Conservation (phyloP, 2,797 vertebrate species). For the Delichon dasypus region DNA sequence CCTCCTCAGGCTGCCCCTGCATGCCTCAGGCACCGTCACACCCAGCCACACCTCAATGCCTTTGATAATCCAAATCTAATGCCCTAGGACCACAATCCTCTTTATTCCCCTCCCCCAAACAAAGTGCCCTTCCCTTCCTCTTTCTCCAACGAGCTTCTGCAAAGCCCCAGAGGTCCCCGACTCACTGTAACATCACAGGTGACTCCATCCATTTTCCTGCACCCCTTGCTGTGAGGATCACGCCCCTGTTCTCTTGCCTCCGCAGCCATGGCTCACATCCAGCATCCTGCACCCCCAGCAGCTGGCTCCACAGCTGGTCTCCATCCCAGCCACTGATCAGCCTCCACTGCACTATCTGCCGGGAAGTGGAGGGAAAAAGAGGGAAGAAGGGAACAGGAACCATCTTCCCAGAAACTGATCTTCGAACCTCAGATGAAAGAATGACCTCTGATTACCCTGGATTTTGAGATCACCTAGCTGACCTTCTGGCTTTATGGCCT, state of each 20-base stretch:
- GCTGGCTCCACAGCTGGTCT: neutral
- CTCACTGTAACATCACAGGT: neutral
- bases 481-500: neutral
- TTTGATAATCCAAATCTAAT: neutral
- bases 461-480: neutral
- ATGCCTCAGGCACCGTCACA: neutral
- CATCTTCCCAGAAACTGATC: neutral
- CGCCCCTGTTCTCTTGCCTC: neutral
- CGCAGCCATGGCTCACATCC: neutral
- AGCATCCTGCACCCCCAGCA: neutral
- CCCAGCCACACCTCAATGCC: neutral
- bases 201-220: neutral
- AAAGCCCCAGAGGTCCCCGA: neutral
- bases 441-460: neutral
- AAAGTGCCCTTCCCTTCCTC: neutral
- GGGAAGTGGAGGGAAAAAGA: neutral
- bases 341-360: neutral
- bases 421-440: neutral
- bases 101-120: neutral
- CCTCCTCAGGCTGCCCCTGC: neutral
- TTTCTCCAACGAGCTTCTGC: accelerated
- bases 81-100: neutral
- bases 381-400: neutral
- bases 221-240: neutral
- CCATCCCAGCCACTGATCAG: neutral